Percentiles rank a stretch among this genome's conserved stretches.
Conservation (phyloP, 2,113 vertebrate genomes). For the Polyodon spathula region DNA sequence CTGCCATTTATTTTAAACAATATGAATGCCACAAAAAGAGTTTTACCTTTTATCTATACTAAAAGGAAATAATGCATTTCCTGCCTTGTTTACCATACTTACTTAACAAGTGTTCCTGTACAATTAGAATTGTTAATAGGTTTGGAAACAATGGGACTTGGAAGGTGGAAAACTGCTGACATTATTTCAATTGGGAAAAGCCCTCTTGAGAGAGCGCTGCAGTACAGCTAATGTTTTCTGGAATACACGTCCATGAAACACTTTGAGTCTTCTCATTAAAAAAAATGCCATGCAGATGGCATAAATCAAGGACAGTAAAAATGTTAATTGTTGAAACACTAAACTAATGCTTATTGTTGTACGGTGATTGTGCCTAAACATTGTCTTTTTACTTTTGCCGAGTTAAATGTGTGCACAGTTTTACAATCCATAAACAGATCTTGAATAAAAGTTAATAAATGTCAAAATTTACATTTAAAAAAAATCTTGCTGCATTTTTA, state of each 20-base stretch:
- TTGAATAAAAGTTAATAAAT: constrained; percentile 99
- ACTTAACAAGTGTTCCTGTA: constrained; percentile 94
- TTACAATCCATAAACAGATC: constrained; percentile 99
- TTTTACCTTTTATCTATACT: constrained; percentile 77
- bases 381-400: constrained; percentile 97
- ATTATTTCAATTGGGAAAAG: constrained; percentile 94
- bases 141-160: constrained; percentile 96
- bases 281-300: constrained; percentile 85
- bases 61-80: constrained; percentile 94
- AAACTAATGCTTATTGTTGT: constrained; percentile 96
- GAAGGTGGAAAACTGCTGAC: constrained; percentile 99
- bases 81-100: constrained; percentile 93
- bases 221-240: constrained; percentile 95
- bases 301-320: constrained; percentile 98
- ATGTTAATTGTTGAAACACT: constrained; percentile 95
- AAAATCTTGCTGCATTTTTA: constrained; percentile 86
- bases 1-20: constrained; percentile 61
- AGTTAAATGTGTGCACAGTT: constrained; percentile 97
- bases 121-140: constrained; percentile 99
- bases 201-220: constrained; percentile 78
- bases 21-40: constrained; percentile 44
- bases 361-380: constrained; percentile 98
- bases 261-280: constrained; percentile 85
- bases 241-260: constrained; percentile 88
- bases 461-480: constrained; percentile 99